A percentile compares a stretch with the other conserved stretches of the same genome.
phyloP scores from a whole-genome alignment of 1,140 invertebrate genomes.

The Cotesia glomerata region DNA sequence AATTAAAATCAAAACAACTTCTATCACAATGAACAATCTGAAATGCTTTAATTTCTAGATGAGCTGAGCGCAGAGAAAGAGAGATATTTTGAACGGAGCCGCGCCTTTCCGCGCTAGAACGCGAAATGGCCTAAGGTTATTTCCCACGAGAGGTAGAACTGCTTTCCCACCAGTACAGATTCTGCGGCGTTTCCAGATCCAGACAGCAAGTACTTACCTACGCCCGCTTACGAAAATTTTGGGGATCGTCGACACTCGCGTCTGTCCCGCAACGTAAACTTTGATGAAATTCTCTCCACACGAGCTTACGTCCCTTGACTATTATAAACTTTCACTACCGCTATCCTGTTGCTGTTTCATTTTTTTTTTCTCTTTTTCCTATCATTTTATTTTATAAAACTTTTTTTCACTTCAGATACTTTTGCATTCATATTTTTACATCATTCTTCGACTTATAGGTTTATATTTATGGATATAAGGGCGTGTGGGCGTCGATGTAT shows the following conservation, averaged over 20 bases:
- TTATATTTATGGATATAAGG: background rate
- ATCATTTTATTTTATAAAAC: background rate
- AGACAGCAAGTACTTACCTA: conserved; percentile 19
- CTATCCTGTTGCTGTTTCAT: background rate
- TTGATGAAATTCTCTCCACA: conserved; percentile 25
- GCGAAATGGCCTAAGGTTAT: conserved; percentile 39
- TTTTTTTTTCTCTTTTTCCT: background rate
- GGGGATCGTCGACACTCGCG: conserved; percentile 8
- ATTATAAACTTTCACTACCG: conserved; percentile 21
- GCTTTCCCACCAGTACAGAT: conserved; percentile 7
- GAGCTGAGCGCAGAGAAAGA: background rate
- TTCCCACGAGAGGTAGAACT: conserved; percentile 39
- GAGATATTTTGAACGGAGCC: background rate
- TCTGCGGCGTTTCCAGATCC: conserved; percentile 24
- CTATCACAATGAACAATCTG: background rate
- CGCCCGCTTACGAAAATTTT: conserved; percentile 24
- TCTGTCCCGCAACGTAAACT: conserved; percentile 21
- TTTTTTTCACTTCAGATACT: background rate
- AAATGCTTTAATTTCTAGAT: conserved; percentile 27
- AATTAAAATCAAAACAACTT: conserved; percentile 33
- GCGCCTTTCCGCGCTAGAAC: conserved; percentile 23
- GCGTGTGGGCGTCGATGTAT: no score
- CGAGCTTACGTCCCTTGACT: conserved; percentile 11
- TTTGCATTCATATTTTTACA: conserved; percentile 1
- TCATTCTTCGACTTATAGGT: background rate